Evolutionary conservation across 2,888 invertebrate genomes (phyloP).

Genomic region (Thecocarcelia acutangulata): DNA sequence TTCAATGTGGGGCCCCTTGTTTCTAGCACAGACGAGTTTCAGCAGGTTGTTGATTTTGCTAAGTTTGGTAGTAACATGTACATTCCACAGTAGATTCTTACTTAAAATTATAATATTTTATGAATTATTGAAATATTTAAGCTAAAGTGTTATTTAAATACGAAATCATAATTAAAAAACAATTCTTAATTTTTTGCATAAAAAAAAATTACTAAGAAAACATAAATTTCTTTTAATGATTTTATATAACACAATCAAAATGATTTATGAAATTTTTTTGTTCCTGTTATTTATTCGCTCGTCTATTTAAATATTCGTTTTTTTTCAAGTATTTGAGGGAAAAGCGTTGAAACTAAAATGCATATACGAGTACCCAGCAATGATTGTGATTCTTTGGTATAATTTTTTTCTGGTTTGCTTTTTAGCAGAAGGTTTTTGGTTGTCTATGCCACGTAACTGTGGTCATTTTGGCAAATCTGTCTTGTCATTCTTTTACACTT

Average conservation of each 20-base stretch:
- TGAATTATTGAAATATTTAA: no score
- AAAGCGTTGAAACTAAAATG: slow-evolving; percentile 13
- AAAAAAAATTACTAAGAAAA: slow-evolving; percentile 47
- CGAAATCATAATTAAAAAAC: not conserved
- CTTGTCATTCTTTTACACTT: slow-evolving; percentile 65
- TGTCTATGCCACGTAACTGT: slow-evolving; percentile 64
- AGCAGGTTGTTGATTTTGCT: no score
- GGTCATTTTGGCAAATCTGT: slow-evolving; percentile 70
- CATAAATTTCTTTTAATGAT: slow-evolving; percentile 44
- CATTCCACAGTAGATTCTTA: no score
- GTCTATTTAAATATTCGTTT: slow-evolving; percentile 24
- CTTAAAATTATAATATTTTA: no score
- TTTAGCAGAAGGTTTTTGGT: slow-evolving; percentile 42
- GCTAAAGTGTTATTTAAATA: no score
- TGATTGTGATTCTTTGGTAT: not conserved
- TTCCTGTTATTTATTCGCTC: not conserved
- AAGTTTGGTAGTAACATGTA: no score
- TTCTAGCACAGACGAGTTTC: no score
- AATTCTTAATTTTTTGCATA: not conserved
- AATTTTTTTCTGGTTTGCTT: slow-evolving; percentile 5
- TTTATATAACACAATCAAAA: slow-evolving; percentile 55
- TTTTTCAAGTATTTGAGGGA: slow-evolving; percentile 19
- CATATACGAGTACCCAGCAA: not conserved
- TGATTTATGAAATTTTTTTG: slow-evolving; percentile 57
- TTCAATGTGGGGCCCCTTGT: no score